These are phyloP conservation scores for Tauraco erythrolophus DNA, from an alignment of 2,113 vertebrate species.

Conservation along the genomic window DNA sequence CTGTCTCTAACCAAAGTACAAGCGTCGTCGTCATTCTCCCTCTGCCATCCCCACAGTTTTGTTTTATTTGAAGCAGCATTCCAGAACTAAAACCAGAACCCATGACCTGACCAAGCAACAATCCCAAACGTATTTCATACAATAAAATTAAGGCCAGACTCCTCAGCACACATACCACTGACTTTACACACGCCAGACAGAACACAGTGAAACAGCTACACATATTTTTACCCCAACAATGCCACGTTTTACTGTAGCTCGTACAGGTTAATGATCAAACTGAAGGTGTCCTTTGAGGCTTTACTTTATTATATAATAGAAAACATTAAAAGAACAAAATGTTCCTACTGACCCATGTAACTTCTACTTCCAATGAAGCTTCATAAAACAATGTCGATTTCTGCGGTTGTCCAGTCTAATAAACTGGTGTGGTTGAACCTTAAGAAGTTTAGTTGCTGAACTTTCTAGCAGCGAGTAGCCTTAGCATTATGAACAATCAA, in stretches of 20 bases:
- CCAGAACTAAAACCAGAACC: slow-evolving; percentile 33
- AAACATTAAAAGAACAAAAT: not conserved
- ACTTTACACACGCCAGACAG: not conserved
- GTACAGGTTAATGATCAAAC: not conserved
- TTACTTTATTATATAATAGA: not conserved
- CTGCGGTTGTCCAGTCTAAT: not conserved
- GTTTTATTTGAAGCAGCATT: slow-evolving; percentile 7
- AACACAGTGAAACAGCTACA: not conserved
- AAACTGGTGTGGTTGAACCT: not conserved
- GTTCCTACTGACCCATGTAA: not conserved
- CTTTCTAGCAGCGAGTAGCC: not conserved
- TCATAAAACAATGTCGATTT: not conserved
- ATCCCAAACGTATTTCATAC: slow-evolving; percentile 6
- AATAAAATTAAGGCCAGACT: slow-evolving; percentile 18
- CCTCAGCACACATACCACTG: not conserved
- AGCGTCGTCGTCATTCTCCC: not conserved
- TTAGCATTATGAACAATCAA: not conserved
- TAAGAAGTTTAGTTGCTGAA: not conserved
- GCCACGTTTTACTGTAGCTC: not conserved
- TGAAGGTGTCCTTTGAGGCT: not conserved
- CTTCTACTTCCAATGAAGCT: not conserved
- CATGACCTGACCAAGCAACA: slow-evolving; percentile 17
- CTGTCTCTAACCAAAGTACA: not conserved
- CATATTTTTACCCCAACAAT: rapidly evolving
- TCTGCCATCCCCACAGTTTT: not conserved